phyloP scores from a whole-genome alignment of 2,888 invertebrate species.

The Caenorhabditis sp. region DNA sequence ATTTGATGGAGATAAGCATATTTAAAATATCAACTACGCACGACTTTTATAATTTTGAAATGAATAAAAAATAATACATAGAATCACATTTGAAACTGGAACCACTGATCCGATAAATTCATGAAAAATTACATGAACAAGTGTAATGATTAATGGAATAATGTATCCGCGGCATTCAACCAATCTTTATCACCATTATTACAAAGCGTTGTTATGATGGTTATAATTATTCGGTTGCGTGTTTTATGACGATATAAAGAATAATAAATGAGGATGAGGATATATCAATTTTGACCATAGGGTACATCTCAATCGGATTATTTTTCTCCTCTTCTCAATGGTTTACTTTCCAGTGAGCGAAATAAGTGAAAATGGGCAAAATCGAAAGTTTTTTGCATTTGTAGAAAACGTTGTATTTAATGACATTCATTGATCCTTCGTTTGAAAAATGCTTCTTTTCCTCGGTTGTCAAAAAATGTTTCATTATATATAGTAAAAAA shows the following conservation, averaged over 20 bases:
- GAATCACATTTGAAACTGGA: neutral
- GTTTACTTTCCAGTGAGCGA: constrained; percentile 24
- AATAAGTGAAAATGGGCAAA: constrained; percentile 11
- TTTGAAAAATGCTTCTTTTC: constrained; percentile 1
- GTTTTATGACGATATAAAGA: too few species aligned
- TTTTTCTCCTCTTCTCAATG: constrained; percentile 1
- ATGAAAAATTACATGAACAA: neutral
- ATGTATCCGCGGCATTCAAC: neutral
- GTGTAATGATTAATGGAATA: neutral
- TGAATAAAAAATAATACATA: too few species aligned
- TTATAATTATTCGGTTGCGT: too few species aligned
- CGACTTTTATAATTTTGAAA: too few species aligned
- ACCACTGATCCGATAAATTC: neutral
- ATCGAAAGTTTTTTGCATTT: constrained; percentile 42
- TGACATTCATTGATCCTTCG: constrained; percentile 15
- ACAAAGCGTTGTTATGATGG: neutral
- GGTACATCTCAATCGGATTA: neutral
- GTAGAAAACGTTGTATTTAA: constrained; percentile 43
- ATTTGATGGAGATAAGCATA: constrained; percentile 61
- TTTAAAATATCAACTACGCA: too few species aligned
- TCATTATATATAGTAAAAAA: neutral
- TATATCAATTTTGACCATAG: neutral
- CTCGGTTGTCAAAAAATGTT: neutral
- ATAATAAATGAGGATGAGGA: neutral
- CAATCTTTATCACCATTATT: neutral